Percentiles rank a stretch among this genome's conserved stretches.
These are phyloP conservation scores for Nannoperca obscura DNA, from an alignment of 2,797 vertebrate species.

Conservation along the genomic window DNA sequence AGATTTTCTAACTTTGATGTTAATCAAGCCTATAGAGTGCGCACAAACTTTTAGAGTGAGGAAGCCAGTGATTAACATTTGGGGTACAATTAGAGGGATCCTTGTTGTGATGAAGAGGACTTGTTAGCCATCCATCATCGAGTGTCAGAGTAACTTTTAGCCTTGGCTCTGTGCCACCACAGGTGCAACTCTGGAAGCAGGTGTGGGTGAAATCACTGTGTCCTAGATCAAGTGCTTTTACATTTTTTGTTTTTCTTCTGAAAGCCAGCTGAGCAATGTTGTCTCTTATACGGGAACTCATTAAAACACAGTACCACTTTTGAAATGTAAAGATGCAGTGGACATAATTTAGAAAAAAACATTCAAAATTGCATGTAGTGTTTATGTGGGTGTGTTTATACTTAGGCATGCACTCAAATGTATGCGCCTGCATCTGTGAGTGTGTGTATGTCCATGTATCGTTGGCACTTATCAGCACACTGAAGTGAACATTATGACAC, in stretches of 20 bases:
- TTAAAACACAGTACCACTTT: not conserved
- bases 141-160: constrained; percentile 48
- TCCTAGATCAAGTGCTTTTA: constrained; percentile 36
- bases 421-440: not conserved
- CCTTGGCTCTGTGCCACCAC: constrained; percentile 43
- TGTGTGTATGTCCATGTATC: not conserved
- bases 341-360: not conserved
- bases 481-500: constrained; percentile 41
- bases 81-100: constrained; percentile 55
- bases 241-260: not conserved
- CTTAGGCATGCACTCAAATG: not conserved
- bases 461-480: constrained; percentile 28
- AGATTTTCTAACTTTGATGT: constrained; percentile 58
- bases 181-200: constrained; percentile 52
- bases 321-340: not conserved
- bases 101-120: constrained; percentile 52
- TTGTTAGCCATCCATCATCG: constrained; percentile 62
- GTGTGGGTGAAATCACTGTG: constrained; percentile 39
- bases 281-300: not conserved
- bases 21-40: constrained; percentile 53
- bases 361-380: not conserved
- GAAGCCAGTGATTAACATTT: constrained; percentile 53
- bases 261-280: constrained; percentile 1
- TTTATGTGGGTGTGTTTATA: not conserved
- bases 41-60: constrained; percentile 36